Evolutionary conservation across 2,797 vertebrate species (phyloP).

Genomic region (Discoglossus pictus): DNA sequence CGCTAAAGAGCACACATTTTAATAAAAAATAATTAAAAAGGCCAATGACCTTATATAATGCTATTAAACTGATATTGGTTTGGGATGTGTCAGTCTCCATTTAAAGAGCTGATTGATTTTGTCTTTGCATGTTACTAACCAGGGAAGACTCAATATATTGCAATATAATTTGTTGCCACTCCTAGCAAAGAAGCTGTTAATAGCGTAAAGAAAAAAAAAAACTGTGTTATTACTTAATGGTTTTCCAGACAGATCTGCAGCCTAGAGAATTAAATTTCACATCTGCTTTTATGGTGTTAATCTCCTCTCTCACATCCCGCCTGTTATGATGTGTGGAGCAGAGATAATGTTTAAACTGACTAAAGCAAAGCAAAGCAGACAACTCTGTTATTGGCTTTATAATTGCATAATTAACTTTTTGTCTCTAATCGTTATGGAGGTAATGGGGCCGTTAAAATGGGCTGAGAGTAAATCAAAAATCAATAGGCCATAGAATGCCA

Average conservation of each 20-base stretch:
- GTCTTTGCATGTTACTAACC: constrained; percentile 39
- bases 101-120: too few relatives aligned
- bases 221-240: constrained; percentile 99
- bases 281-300: constrained; percentile 99
- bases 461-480: constrained; percentile 99
- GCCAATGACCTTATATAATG: too few relatives aligned
- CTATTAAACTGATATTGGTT: too few relatives aligned
- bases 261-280: constrained; percentile 99
- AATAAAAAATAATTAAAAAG: too few relatives aligned
- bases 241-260: constrained; percentile 98
- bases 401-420: constrained; percentile 99
- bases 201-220: constrained; percentile 96
- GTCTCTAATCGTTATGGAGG: constrained; percentile 99
- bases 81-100: too few relatives aligned
- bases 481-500: constrained; percentile 99
- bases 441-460: constrained; percentile 99
- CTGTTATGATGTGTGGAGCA: constrained; percentile 98
- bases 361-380: constrained; percentile 98
- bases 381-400: constrained; percentile 99
- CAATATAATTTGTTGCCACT: constrained; percentile 44
- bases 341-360: constrained; percentile 99
- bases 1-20: too few relatives aligned
- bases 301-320: constrained; percentile 98
- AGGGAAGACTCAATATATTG: constrained; percentile 45
- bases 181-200: constrained; percentile 66